Conservation (phyloP, 2,888 invertebrate genomes). For the Quadriops clusia region DNA sequence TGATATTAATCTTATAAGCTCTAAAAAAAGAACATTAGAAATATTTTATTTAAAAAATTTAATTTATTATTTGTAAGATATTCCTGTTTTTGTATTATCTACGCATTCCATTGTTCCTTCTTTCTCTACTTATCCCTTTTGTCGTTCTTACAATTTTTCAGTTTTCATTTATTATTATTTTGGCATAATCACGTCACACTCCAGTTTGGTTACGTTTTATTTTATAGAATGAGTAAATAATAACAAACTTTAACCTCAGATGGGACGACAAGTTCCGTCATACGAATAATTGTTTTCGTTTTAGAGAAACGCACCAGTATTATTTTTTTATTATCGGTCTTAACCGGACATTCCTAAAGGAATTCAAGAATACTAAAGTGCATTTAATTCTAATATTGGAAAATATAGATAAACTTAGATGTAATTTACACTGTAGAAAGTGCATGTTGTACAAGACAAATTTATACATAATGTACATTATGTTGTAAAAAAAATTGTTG, state of each 20-base stretch:
- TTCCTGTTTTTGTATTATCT: not conserved
- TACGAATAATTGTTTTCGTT: slow-evolving; percentile 4
- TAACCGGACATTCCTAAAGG: too few species aligned
- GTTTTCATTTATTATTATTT: slow-evolving; percentile 23
- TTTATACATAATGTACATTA: too few species aligned
- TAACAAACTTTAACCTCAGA: slow-evolving; percentile 9
- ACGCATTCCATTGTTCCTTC: slow-evolving; percentile 13
- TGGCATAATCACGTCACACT: slow-evolving; percentile 33
- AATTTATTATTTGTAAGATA: not conserved
- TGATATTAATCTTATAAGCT: too few species aligned
- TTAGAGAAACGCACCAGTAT: slow-evolving; percentile 2
- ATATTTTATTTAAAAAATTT: not conserved
- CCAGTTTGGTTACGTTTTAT: slow-evolving; percentile 37
- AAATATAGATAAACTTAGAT: too few species aligned
- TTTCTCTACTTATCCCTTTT: slow-evolving; percentile 12
- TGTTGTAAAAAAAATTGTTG: too few species aligned
- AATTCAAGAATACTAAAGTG: too few species aligned
- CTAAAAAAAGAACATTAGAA: not conserved
- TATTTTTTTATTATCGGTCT: slow-evolving; percentile 4
- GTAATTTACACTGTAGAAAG: too few species aligned
- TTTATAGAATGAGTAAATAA: slow-evolving; percentile 23
- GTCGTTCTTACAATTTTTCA: slow-evolving; percentile 18
- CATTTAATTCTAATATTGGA: too few species aligned
- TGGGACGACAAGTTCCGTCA: too few species aligned
- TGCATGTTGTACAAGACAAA: too few species aligned